These are phyloP conservation scores for Littorina saxatilis DNA, from an alignment of 1,140 invertebrate species.

Conservation along the genomic window DNA sequence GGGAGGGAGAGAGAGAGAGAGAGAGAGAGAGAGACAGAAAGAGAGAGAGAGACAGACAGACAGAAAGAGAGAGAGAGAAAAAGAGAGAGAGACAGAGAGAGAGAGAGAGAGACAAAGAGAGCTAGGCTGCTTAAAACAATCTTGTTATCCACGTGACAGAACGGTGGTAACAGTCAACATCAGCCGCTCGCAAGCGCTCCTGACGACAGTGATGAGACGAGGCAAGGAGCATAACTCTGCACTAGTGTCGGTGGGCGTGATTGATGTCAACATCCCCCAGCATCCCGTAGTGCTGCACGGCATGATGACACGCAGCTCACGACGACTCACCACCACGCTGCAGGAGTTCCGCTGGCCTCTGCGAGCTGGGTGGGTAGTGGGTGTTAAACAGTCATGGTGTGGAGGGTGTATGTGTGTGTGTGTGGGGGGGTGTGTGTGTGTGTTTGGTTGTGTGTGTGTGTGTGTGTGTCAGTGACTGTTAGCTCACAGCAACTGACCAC, in stretches of 20 bases:
- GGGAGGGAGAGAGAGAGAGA: no score
- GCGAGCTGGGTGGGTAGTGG: slow-evolving; percentile 49
- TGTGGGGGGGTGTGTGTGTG: neutral
- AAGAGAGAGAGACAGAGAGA: no score
- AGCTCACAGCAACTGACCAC: no score
- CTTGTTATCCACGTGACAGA: slow-evolving; percentile 78
- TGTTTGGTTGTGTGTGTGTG: neutral
- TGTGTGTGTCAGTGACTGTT: neutral
- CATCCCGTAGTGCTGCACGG: slow-evolving; percentile 97
- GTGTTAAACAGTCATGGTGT: neutral
- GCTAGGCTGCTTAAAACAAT: no score
- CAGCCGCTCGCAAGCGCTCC: slow-evolving; percentile 93
- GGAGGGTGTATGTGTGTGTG: neutral
- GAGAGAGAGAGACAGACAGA: no score
- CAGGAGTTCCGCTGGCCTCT: slow-evolving; percentile 70
- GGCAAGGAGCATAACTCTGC: slow-evolving; percentile 92
- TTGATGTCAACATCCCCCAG: slow-evolving; percentile 96
- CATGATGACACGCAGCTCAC: slow-evolving; percentile 96
- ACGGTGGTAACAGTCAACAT: slow-evolving; percentile 96
- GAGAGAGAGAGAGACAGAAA: no score
- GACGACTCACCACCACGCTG: slow-evolving; percentile 82
- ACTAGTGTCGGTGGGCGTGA: slow-evolving; percentile 89
- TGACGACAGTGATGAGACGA: slow-evolving; percentile 79
- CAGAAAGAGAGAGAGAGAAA: no score
- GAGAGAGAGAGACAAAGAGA: no score